These are phyloP conservation scores for Nineta flava DNA, from an alignment of 2,888 invertebrate genomes.

Conservation along the genomic window DNA sequence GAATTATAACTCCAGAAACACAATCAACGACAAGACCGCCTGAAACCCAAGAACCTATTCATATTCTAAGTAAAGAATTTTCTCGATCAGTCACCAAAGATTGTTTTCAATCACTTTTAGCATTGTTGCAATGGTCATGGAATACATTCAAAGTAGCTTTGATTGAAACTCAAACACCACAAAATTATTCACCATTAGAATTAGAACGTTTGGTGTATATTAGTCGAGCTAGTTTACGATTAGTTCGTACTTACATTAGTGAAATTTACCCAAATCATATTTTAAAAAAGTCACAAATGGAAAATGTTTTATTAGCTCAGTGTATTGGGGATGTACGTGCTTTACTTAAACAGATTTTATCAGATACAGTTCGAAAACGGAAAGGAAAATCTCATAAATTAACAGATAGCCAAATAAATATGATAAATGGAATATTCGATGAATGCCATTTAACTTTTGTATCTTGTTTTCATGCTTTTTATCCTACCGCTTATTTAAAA, in stretches of 20 bases:
- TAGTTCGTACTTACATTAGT: slow-evolving; percentile 72
- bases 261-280: slow-evolving; percentile 71
- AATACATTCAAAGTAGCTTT: slow-evolving; percentile 61
- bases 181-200: slow-evolving; percentile 41
- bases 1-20: slow-evolving; percentile 51
- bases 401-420: slow-evolving; percentile 34
- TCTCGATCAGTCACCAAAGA: slow-evolving; percentile 72
- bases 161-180: slow-evolving; percentile 34
- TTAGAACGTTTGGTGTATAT: slow-evolving; percentile 76
- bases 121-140: slow-evolving; percentile 86
- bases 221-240: slow-evolving; percentile 63
- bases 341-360: slow-evolving; percentile 65
- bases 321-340: slow-evolving; percentile 74
- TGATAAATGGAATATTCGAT: slow-evolving; percentile 60
- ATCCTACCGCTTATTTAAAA: slow-evolving; percentile 82
- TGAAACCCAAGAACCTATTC: slow-evolving; percentile 52
- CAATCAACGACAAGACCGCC: slow-evolving; percentile 29
- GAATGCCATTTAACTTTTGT: slow-evolving; percentile 86
- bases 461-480: slow-evolving; percentile 89
- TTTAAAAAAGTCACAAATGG: slow-evolving; percentile 32
- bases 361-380: slow-evolving; percentile 38
- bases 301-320: slow-evolving; percentile 68
- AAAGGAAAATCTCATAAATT: slow-evolving; percentile 29
- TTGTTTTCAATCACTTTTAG: slow-evolving; percentile 71
- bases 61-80: slow-evolving; percentile 70